phyloP scores from a whole-genome alignment of 2,888 invertebrate species.

The Tricholauxania praeusta region DNA sequence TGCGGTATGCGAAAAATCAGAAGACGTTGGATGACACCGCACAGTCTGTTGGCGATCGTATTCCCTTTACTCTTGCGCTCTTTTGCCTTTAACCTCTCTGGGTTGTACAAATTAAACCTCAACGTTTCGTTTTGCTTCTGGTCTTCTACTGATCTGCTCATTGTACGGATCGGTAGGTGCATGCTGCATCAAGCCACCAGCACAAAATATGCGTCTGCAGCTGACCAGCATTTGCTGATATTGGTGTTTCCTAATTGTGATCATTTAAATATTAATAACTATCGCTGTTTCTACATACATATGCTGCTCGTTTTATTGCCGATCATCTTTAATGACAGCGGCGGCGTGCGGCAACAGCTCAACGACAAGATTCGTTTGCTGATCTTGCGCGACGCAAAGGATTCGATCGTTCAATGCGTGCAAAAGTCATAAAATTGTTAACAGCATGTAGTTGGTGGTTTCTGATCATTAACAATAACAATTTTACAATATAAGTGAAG shows the following conservation, averaged over 20 bases:
- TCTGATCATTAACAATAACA: slow-evolving; percentile 7
- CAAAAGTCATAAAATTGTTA: slow-evolving; percentile 26
- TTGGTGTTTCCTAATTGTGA: slow-evolving; percentile 27
- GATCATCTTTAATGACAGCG: not conserved
- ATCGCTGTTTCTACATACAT: not conserved
- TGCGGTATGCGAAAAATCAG: not conserved
- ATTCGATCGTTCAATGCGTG: not conserved
- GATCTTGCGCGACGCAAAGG: not conserved
- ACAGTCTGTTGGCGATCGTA: slow-evolving; percentile 1
- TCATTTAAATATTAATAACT: slow-evolving; percentile 36
- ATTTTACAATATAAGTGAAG: not conserved
- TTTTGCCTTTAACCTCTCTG: not conserved
- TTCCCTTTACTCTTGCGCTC: not conserved
- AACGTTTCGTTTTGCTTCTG: slow-evolving; percentile 34
- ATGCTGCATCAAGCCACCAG: too few species aligned
- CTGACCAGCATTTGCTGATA: not conserved
- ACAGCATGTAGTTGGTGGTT: slow-evolving; percentile 29
- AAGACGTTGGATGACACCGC: slow-evolving; percentile 6
- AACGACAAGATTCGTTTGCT: not conserved
- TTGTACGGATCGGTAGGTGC: not conserved
- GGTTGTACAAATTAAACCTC: not conserved
- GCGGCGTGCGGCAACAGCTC: not conserved
- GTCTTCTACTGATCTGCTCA: slow-evolving; percentile 16
- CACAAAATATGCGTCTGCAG: too few species aligned
- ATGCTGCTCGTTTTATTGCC: not conserved